A percentile compares a stretch with the other conserved stretches of the same genome.
Evolutionary conservation across 2,888 invertebrate genomes (phyloP).

Genomic region (Drosophila fulvimacula): DNA sequence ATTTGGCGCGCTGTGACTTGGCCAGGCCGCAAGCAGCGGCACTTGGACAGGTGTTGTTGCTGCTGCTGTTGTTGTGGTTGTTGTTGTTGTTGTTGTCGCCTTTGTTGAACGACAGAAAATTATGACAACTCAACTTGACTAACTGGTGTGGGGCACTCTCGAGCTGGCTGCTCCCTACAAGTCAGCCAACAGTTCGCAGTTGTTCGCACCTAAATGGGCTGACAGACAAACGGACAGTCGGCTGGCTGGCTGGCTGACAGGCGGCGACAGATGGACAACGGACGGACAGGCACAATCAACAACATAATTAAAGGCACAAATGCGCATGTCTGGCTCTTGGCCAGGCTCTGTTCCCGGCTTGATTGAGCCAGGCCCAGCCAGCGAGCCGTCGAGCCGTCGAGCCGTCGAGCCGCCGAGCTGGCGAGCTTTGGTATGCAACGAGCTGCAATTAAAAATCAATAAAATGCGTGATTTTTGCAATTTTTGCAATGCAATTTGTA

Average conservation of each 20-base stretch:
- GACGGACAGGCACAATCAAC: slow-evolving; percentile 64
- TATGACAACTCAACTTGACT: slow-evolving; percentile 80
- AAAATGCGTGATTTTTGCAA: slow-evolving; percentile 81
- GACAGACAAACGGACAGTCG: slow-evolving; percentile 31
- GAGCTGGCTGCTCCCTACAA: slow-evolving; percentile 60
- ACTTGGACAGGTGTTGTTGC: slow-evolving; percentile 56
- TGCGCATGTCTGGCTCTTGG: slow-evolving; percentile 68
- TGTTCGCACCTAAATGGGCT: slow-evolving; percentile 72
- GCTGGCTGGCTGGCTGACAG: slow-evolving; percentile 37
- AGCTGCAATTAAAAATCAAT: slow-evolving; percentile 82
- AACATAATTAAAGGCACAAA: slow-evolving; percentile 79
- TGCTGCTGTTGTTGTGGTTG: slow-evolving; percentile 11
- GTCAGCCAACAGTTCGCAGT: slow-evolving; percentile 47
- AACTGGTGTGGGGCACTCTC: slow-evolving; percentile 66
- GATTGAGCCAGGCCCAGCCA: slow-evolving; percentile 22
- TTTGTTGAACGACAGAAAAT: slow-evolving; percentile 76
- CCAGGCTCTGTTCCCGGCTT: slow-evolving; percentile 32
- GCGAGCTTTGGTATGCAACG: slow-evolving; percentile 70
- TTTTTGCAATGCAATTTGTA: slow-evolving; percentile 77
- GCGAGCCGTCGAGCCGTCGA: slow-evolving; percentile 18
- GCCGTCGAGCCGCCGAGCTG: slow-evolving; percentile 15
- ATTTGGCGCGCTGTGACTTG: slow-evolving; percentile 71
- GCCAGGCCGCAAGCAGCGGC: slow-evolving; percentile 27
- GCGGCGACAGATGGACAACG: slow-evolving; percentile 6
- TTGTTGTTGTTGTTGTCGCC: slow-evolving; percentile 46